Evolutionary conservation across 1,140 invertebrate species (phyloP).

Genomic region (Papilio dardanus): DNA sequence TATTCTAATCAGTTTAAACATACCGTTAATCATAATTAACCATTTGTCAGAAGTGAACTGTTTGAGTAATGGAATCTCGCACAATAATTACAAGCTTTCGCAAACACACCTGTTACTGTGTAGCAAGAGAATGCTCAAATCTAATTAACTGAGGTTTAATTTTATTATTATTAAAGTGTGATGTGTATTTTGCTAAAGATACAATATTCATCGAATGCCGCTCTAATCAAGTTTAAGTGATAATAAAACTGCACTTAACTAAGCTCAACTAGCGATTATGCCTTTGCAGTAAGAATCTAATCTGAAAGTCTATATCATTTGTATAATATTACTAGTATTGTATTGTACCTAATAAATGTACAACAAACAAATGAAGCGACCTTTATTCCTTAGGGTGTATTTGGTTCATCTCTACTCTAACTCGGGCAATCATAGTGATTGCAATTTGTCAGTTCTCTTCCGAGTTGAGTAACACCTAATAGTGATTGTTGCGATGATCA

Average conservation of each 20-base stretch:
- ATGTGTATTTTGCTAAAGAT: slow-evolving; percentile 30
- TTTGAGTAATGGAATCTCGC: slow-evolving; percentile 8
- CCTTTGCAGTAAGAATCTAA: no score
- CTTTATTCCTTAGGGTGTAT: not conserved
- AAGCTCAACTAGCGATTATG: no score
- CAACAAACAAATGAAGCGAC: no score
- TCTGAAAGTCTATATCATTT: not conserved
- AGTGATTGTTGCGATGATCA: slow-evolving; percentile 41
- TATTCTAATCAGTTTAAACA: not conserved
- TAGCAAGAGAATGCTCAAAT: slow-evolving; percentile 65
- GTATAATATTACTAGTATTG: not conserved
- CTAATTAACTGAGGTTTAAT: slow-evolving; percentile 69
- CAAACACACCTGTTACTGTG: slow-evolving; percentile 31
- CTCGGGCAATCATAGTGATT: not conserved
- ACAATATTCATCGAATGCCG: no score
- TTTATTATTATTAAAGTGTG: slow-evolving; percentile 60
- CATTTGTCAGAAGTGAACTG: not conserved
- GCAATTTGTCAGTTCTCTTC: slow-evolving; percentile 11
- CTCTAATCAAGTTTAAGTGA: not conserved
- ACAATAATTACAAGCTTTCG: slow-evolving; percentile 32
- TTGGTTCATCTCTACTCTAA: slow-evolving; percentile 8
- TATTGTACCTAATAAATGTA: not conserved
- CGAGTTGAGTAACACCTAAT: not conserved
- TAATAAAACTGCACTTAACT: not conserved
- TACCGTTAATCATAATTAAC: slow-evolving; percentile 26